Evolutionary conservation across 2,888 invertebrate genomes (phyloP).

Genomic region (Eubasilissa splendida): DNA sequence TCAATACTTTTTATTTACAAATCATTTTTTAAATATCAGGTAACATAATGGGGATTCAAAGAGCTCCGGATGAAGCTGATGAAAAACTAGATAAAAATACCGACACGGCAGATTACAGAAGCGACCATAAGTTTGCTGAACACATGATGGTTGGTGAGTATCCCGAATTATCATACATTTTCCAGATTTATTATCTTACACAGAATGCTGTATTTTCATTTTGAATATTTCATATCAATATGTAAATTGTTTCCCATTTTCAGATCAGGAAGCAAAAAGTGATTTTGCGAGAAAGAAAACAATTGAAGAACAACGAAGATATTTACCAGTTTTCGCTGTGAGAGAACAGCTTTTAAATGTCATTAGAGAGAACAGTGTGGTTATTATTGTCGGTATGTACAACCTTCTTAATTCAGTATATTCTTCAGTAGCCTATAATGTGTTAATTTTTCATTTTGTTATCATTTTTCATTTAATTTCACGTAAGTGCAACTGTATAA

Average conservation of each 20-base stretch:
- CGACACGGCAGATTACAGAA: conserved; percentile 88
- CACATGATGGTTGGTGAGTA: conserved; percentile 85
- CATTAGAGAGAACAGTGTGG: conserved; percentile 93
- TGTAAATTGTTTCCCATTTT: conserved; percentile 16
- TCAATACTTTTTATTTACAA: too few relatives aligned
- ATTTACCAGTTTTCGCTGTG: conserved; percentile 95
- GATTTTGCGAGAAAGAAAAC: conserved; percentile 92
- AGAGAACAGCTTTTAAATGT: conserved; percentile 93
- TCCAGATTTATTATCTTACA: neutral
- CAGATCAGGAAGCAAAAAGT: conserved; percentile 55
- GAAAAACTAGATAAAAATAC: conserved; percentile 75
- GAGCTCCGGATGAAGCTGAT: conserved; percentile 85
- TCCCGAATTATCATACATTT: neutral
- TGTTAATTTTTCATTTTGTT: too few relatives aligned
- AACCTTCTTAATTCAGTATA: conserved; percentile 14
- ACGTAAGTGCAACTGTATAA: too few relatives aligned
- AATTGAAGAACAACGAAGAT: conserved; percentile 90
- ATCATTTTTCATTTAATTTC: too few relatives aligned
- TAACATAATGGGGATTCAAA: conserved; percentile 96
- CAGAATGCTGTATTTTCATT: conserved; percentile 1
- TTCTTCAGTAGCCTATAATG: too few relatives aligned
- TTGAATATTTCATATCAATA: neutral
- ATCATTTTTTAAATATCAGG: conserved; percentile 63
- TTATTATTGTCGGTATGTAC: conserved; percentile 88
- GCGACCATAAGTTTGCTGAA: conserved; percentile 97